Percentiles rank a stretch among this genome's conserved stretches.
These are phyloP conservation scores for Gymnocephalus cernua DNA, from an alignment of 2,113 vertebrate species.

Conservation along the genomic window DNA sequence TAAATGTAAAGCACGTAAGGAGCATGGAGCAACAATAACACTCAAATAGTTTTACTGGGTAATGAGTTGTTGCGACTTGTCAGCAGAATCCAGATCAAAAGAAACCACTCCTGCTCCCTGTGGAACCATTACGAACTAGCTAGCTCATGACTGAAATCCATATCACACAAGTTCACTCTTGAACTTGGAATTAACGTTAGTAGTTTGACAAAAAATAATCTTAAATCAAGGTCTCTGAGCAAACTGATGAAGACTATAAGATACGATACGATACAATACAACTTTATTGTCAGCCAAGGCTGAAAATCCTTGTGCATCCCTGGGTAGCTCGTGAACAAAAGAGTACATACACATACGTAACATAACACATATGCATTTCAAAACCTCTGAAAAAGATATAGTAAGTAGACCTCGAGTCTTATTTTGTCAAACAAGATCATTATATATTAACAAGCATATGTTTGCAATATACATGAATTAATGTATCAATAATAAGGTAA, in stretches of 20 bases:
- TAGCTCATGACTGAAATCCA: neutral
- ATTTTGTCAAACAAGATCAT: neutral
- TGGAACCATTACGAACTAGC: neutral
- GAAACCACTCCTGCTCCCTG: neutral
- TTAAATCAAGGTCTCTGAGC: neutral
- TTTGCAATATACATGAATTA: neutral
- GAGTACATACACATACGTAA: too few relatives aligned
- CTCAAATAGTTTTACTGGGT: neutral
- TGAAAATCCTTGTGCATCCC: too few relatives aligned
- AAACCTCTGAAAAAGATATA: too few relatives aligned
- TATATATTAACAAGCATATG: neutral
- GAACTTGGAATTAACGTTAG: neutral
- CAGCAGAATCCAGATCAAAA: neutral
- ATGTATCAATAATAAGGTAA: neutral
- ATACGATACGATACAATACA: too few relatives aligned
- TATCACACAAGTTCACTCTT: neutral
- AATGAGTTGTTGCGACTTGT: conserved; percentile 1
- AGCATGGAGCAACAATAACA: neutral
- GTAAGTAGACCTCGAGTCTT: too few relatives aligned
- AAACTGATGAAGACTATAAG: neutral
- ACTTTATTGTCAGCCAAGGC: too few relatives aligned
- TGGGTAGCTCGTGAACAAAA: too few relatives aligned
- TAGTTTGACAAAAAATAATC: neutral
- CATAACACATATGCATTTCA: too few relatives aligned
- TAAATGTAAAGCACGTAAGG: neutral